Conservation (phyloP, 1,140 invertebrate species). For the Drosophila pallidifrons region DNA sequence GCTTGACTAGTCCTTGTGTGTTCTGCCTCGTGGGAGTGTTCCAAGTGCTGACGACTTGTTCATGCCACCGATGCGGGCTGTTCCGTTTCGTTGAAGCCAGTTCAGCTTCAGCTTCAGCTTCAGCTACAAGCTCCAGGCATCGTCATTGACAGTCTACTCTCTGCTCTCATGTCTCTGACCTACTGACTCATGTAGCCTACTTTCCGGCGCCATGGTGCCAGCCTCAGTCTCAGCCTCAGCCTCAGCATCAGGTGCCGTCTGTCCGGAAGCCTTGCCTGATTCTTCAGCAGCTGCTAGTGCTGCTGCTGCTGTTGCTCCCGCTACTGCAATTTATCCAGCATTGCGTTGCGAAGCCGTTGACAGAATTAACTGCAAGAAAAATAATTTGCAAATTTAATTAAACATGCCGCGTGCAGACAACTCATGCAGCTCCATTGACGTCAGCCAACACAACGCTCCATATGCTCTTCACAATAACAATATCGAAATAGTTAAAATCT, state of each 20-base stretch:
- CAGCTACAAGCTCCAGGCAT: constrained; percentile 28
- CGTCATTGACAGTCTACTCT: constrained; percentile 57
- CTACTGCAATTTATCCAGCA: constrained; percentile 34
- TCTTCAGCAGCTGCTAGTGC: neutral
- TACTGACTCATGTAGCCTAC: constrained; percentile 75
- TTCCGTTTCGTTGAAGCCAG: constrained; percentile 11
- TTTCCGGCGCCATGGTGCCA: constrained; percentile 57
- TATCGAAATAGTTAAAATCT: neutral
- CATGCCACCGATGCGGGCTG: constrained; percentile 16
- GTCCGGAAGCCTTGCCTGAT: constrained; percentile 52
- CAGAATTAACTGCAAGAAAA: constrained; percentile 79
- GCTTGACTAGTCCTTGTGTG: constrained; percentile 7
- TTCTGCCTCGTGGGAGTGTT: constrained; percentile 24
- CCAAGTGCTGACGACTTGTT: constrained; percentile 9
- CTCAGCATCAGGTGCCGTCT: constrained; percentile 20
- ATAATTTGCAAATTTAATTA: constrained; percentile 78
- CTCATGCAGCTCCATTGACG: constrained; percentile 45
- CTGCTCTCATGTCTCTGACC: constrained; percentile 72
- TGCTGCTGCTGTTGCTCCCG: constrained; percentile 8
- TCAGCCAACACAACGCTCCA: constrained; percentile 29
- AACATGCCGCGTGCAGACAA: constrained; percentile 40
- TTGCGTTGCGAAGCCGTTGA: constrained; percentile 49
- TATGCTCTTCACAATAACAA: constrained; percentile 11
- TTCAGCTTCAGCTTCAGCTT: constrained; percentile 1
- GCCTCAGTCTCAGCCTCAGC: neutral